These are phyloP conservation scores for Malurus elegans DNA, from an alignment of 2,113 vertebrate species.

Conservation along the genomic window DNA sequence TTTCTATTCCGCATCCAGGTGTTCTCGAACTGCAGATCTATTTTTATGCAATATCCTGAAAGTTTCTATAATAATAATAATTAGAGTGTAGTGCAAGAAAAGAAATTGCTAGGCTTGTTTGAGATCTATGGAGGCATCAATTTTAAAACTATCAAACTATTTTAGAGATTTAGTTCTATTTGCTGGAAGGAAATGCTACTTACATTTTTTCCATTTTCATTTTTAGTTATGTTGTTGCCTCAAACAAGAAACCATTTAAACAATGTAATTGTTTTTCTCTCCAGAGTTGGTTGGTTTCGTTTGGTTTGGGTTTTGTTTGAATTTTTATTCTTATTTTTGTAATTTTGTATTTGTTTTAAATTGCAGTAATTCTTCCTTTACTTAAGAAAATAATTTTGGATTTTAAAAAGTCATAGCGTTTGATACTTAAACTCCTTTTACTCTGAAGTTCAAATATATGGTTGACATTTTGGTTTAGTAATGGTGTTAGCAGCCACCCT, in stretches of 20 bases:
- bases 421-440: neutral
- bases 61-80: neutral
- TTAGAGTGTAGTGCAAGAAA: neutral
- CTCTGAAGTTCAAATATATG: neutral
- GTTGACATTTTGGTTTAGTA: neutral
- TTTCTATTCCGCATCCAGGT: neutral
- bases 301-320: rapidly evolving
- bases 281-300: neutral
- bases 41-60: neutral
- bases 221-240: neutral
- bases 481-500: neutral
- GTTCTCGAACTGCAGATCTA: neutral
- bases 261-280: neutral
- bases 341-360: neutral
- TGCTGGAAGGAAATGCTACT: neutral
- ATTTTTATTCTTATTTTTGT: neutral
- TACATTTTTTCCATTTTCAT: neutral
- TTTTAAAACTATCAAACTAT: neutral
- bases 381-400: neutral
- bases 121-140: neutral
- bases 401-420: neutral
- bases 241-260: neutral
- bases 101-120: neutral
- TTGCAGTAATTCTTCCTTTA: neutral
- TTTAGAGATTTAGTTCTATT: neutral